phyloP scores from a whole-genome alignment of 2,113 vertebrate genomes.

The Odobenus rosmarus region DNA sequence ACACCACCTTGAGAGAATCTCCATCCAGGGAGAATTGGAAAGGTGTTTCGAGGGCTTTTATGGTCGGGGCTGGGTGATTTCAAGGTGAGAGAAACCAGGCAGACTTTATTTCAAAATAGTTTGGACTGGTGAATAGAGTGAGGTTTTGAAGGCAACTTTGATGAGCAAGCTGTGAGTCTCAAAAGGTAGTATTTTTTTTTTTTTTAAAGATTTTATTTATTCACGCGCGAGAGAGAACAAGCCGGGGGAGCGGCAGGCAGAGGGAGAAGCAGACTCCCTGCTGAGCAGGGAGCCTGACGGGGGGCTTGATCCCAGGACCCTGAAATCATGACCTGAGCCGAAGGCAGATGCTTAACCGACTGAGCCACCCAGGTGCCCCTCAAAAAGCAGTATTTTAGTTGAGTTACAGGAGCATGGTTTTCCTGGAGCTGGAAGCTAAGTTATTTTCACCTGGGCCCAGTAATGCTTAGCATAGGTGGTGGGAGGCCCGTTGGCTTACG shows the following conservation, averaged over 20 bases:
- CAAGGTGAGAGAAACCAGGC: not conserved
- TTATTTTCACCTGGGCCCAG: not conserved
- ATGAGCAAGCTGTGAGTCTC: not conserved
- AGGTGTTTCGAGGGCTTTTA: not conserved
- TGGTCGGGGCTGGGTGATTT: not conserved
- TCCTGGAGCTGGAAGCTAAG: not conserved
- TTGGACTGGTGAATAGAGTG: not conserved
- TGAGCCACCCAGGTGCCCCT: no score
- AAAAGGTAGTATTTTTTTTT: not conserved
- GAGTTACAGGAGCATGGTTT: not conserved
- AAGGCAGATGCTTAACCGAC: no score
- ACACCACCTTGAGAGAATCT: not conserved
- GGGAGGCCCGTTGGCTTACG: not conserved
- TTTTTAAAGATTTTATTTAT: no score
- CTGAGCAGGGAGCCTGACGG: no score
- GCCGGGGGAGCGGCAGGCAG: no score
- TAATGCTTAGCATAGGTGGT: not conserved
- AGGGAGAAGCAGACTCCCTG: no score
- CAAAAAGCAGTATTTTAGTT: not conserved
- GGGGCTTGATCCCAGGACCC: no score
- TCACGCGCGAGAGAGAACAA: no score
- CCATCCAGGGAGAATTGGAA: not conserved
- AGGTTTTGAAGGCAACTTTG: not conserved
- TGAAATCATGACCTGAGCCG: no score
- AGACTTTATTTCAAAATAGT: not conserved